Base-by-base conservation (phyloP, 2,113 vertebrate genomes). In the Scortum barcoo region DNA sequence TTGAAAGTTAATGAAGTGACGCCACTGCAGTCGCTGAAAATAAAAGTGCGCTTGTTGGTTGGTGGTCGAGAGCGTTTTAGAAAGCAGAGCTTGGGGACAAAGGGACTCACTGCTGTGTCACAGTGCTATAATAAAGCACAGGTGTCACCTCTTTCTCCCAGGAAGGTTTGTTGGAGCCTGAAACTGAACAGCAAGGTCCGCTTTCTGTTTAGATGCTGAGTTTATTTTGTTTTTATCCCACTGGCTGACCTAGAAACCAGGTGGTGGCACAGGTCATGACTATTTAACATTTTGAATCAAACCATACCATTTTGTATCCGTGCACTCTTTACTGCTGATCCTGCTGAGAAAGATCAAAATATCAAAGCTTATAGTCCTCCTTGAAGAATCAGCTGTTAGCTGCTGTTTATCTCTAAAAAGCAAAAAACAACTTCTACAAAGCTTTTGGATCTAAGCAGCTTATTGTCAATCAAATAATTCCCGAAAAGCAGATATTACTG, bases 141-240 rank as follows among this genome's bases (percentile, higher is more conserved):
- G 30, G 28, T 77, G 51, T 51, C 69, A 60, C 77, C 58, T 22
- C 44, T 50, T 67, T 19, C 76, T 63, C 58, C 22, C 28, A 66
- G 58, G 54, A 72, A 68, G 65, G 77, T 56, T 28, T 61, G 56
- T 58, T 6, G 19, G 50, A 73, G 75, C 10, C 62, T 72, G n/a
- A 72, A 46, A 72, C 51, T 66, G 40, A 78, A 68, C 58, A 17
- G 11, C 7, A 38, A 20, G 42, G 28, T 44, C 53, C 51, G 50
- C 60, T 83, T 40, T 80, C 30, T 71, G 20, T 78, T 12, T n/a
- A 30, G 70, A 40, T 22, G 17, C 65, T 75, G 48, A 72, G 42
- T 60, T 12, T 20, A 19, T 54, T 81, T 53, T 7, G 56, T 60
- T 8, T 70, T 74, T 30, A 74, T 73, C 38, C 58, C 26, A 28